These are phyloP conservation scores for Leptinotarsa haldemani DNA, from an alignment of 2,888 invertebrate genomes.

Conservation along the genomic window DNA sequence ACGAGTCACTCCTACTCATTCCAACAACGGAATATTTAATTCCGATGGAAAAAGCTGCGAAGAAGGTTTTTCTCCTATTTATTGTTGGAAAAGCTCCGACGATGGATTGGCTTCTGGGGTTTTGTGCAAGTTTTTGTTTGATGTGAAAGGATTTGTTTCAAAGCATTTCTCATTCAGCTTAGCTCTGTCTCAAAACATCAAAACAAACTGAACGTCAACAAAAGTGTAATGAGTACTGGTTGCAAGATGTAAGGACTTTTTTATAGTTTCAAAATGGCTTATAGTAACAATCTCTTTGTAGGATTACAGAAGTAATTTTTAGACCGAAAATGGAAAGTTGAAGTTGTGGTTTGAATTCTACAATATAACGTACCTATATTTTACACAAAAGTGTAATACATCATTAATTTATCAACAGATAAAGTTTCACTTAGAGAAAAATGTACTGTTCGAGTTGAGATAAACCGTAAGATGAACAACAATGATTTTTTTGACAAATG, in stretches of 20 bases:
- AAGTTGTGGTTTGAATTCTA: no score
- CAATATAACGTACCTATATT: no score
- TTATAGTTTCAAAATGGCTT: background rate
- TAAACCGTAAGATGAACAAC: no score
- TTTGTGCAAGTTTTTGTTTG: constrained; percentile 22
- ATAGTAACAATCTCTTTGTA: no score
- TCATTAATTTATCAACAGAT: no score
- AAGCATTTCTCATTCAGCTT: constrained; percentile 15
- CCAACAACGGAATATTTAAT: constrained; percentile 25
- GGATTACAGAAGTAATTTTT: no score
- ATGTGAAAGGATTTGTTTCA: constrained; percentile 24
- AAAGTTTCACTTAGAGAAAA: no score
- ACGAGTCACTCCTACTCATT: constrained; percentile 6
- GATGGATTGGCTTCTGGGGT: constrained; percentile 39
- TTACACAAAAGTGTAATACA: no score
- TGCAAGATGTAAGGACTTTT: background rate
- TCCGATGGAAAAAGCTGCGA: constrained; percentile 23
- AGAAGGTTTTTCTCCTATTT: constrained; percentile 33
- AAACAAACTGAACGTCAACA: background rate
- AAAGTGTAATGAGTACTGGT: constrained; percentile 2
- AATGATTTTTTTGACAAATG: no score
- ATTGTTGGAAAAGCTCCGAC: constrained; percentile 35
- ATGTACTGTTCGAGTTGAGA: no score
- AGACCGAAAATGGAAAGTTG: no score
- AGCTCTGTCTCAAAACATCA: constrained; percentile 9